Evolutionary conservation across 2,888 invertebrate species (phyloP), one percentile per base, ranked within the genome.

Genomic region (Ligdia adustata): DNA sequence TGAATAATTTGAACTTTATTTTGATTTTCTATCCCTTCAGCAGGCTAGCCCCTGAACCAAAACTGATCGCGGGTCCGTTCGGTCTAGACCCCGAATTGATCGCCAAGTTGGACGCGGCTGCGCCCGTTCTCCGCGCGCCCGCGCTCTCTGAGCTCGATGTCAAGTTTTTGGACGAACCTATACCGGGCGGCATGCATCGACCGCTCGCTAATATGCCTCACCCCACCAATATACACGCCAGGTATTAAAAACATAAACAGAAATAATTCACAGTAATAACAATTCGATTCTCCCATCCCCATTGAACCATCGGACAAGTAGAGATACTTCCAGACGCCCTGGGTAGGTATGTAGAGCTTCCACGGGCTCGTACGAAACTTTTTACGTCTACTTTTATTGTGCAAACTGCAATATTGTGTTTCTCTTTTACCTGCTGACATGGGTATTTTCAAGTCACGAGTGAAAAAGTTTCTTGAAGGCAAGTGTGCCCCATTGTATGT

Each of bases 81-180:
- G 93, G 94, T 0, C 87, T 97, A 33, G 96, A 97, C 76, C 92
- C 93, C 9, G 92, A 93, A 45, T 88, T 95, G 51, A 91, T 96
- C 60, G 92, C 93, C 16, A 92, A 92, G 60, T 91, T 96, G 35
- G 96, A 96, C 77, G 92, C 85, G 40, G 86, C 68, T 24, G 82
- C 70, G 59, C 87, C 77, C 11, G 84, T 68, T 29, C 59, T 69
- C 49, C 78, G 51, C 35, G 74, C 56, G 57, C 79, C 79, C 0
- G 72, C 71, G 47, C 75, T 81, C 56, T 89, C 72, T 51, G 90
- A 82, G 73, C 82, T 76, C 61, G 93, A 73, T 72, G 87, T 76
- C 64, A 87, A 79, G 76, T 92, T 76, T 80, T 78, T 83, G 52
- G 92, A 77, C 73, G 92, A 75, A 66, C 91, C 79, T 50, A 88